phyloP scores from a whole-genome alignment of 2,113 vertebrate genomes.

The Felis catus region F.catus_Fca126_mat1.0 CM031421.1:105725501-105726000 shows the following conservation, averaged over 20 bases:
- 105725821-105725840: slow-evolving; percentile 86
- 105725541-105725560: slow-evolving; percentile 12
- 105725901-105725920: not conserved
- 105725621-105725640: not conserved
- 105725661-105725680: not conserved
- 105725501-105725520: slow-evolving; percentile 74
- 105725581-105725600: not conserved
- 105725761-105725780: not conserved
- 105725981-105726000: not conserved
- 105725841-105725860: not conserved
- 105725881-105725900: not conserved
- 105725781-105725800: slow-evolving; percentile 77
- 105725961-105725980: not conserved
- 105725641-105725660: not conserved
- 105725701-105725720: not conserved
- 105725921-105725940: slow-evolving; percentile 76
- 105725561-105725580: not conserved
- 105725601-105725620: not conserved
- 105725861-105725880: not conserved
- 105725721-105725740: not conserved
- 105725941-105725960: not conserved
- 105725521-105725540: slow-evolving; percentile 42
- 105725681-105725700: not conserved
- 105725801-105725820: slow-evolving; percentile 74
- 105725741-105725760: not conserved